A percentile compares a stretch with the other conserved stretches of the same genome.
These are phyloP conservation scores for Dipodomys ordii DNA, from an alignment of 2,113 vertebrate genomes.

Conservation along the genomic window DNA sequence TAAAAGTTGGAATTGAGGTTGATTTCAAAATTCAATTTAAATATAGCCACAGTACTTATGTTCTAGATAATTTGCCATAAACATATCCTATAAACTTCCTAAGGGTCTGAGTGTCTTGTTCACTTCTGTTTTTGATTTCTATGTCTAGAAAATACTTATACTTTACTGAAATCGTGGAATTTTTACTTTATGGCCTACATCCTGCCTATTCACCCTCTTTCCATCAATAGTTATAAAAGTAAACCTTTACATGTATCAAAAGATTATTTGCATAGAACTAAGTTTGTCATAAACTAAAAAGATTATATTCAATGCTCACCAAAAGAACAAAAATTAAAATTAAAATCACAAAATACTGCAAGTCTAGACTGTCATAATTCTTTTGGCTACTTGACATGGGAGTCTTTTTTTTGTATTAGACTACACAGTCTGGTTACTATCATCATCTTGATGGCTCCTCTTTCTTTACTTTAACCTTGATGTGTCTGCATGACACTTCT, in stretches of 20 bases:
- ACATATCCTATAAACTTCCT: neutral
- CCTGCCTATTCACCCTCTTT: neutral
- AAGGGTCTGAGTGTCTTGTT: neutral
- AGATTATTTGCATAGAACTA: neutral
- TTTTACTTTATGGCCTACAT: neutral
- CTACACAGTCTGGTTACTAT: neutral
- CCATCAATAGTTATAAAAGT: neutral
- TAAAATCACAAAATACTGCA: neutral
- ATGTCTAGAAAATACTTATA: neutral
- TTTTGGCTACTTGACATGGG: neutral
- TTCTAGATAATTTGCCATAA: neutral
- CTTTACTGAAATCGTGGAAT: neutral
- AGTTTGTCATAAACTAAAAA: neutral
- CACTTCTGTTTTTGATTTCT: slow-evolving; percentile 30
- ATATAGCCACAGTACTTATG: neutral
- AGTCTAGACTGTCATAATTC: neutral
- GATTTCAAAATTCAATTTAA: slow-evolving; percentile 15
- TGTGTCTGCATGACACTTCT: neutral
- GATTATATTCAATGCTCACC: neutral
- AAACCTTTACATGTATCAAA: neutral
- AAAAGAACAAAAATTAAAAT: neutral
- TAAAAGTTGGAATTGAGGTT: neutral
- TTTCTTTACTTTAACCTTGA: neutral
- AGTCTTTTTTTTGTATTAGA: neutral
- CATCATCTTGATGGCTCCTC: neutral